Evolutionary conservation across 2,113 vertebrate species (phyloP).

Genomic region (Megaceryle maxima): DNA sequence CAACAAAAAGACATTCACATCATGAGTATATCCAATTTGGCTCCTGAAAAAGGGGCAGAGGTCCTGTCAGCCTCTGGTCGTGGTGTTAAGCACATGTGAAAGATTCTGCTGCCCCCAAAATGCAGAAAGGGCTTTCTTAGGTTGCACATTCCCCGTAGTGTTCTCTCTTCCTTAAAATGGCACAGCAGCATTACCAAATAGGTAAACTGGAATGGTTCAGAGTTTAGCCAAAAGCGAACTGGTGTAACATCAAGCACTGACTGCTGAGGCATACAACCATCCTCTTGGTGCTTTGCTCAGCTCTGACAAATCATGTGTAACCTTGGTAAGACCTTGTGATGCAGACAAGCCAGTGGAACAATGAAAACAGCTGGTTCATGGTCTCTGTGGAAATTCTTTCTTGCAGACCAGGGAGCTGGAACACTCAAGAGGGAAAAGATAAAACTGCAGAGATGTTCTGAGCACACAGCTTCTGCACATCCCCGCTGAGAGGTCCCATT

Average conservation of each 20-base stretch:
- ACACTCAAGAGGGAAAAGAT: neutral
- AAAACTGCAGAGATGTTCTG: neutral
- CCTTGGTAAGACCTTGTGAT: neutral
- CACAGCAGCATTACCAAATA: accelerated
- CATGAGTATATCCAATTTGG: neutral
- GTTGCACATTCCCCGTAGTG: neutral
- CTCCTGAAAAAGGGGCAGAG: neutral
- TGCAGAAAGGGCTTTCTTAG: neutral
- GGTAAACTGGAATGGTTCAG: neutral
- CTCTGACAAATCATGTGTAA: neutral
- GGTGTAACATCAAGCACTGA: neutral
- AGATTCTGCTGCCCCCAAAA: neutral
- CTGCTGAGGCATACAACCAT: neutral
- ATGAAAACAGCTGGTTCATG: neutral
- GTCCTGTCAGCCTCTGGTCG: neutral
- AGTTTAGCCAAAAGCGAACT: neutral
- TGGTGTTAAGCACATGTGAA: neutral
- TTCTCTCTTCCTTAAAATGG: neutral
- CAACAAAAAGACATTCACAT: conserved; percentile 1
- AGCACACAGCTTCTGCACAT: neutral
- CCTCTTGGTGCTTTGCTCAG: neutral
- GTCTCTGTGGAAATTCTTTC: neutral
- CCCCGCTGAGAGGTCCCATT: neutral
- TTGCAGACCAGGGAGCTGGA: neutral
- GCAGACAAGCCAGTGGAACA: neutral